Base-by-base conservation (phyloP, 2,113 vertebrate species). In the Pandion haliaetus region DNA sequence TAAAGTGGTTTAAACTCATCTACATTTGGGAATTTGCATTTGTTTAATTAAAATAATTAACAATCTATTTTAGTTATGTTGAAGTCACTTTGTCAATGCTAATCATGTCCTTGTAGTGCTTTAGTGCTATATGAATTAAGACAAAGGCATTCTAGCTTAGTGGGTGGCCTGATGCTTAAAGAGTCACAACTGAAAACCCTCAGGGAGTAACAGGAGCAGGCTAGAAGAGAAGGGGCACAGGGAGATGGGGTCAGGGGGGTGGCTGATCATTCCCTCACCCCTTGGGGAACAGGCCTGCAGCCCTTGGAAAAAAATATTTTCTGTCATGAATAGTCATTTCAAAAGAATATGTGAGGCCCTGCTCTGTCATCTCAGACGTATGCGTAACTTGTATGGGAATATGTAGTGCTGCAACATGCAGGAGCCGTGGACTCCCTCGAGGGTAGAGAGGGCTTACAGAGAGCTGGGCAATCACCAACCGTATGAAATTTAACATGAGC, bases 1-100 rank as follows among this genome's bases (percentile, higher is more conserved):
- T 88, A 83, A 73, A 92, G 62, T 73, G 23, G 32, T 95, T 94
- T 92, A 86, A 82, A 81, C 52, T 74, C 36, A 57, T 82, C 52
- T 89, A 42, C 65, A 59, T 71, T 90, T 61, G 88, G 78, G 61
- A 93, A 88, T 93, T 97, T 95, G 63, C 69, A 84, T 95, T 91
- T 91, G 66, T 96, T 88, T 96, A 95, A 95, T 89, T 90, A 90
- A 97, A 90, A 57, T 95, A 79, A 97, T 97, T 84, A 92, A 95
- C 93, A 79, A 34, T 62, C 78, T 93, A 92, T 92, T 95, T 92
- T 70, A 38, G 45, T 93, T 92, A 47, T 45, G 72, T 62, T 93
- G 59, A 82, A 97, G 59, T 38, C 38, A 74, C 58, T 95, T 94
- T 83, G 74, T 92, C 90, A 88, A 69, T 96, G 59, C 67, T 90